Conservation (phyloP, 2,888 invertebrate genomes). For the Steinernema hermaphroditum region DNA sequence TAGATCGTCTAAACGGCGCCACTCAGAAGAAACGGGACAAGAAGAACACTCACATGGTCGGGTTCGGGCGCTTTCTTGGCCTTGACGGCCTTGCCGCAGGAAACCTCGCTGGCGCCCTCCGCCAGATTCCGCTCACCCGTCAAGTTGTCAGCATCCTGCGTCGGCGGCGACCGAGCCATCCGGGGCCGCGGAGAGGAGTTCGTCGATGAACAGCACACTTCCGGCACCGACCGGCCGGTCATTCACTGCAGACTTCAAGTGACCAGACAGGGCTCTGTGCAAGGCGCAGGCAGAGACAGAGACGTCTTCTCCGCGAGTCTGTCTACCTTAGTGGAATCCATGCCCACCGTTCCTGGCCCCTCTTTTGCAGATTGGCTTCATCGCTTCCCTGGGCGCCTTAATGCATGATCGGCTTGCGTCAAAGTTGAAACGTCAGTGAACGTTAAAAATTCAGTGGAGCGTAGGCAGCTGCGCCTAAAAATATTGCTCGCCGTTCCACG, state of each 20-base stretch:
- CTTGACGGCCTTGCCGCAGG: not conserved
- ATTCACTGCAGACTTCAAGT: not conserved
- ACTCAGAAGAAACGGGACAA: not conserved
- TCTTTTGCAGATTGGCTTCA: too few species aligned
- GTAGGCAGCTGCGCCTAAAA: too few species aligned
- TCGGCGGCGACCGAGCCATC: not conserved
- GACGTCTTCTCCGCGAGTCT: too few species aligned
- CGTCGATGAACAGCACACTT: constrained; percentile 11
- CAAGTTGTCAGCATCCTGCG: not conserved
- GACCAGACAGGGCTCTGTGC: not conserved
- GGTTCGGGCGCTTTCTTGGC: not conserved
- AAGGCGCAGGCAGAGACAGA: too few species aligned
- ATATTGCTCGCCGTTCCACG: too few species aligned
- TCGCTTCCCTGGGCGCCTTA: too few species aligned
- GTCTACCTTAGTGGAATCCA: too few species aligned
- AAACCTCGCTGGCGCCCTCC: not conserved
- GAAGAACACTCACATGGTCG: not conserved
- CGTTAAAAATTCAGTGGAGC: too few species aligned
- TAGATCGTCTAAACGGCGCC: not conserved
- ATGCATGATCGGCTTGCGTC: too few species aligned
- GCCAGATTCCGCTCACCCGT: not conserved
- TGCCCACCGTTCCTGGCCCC: too few species aligned
- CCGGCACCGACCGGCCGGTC: not conserved
- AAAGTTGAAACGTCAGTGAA: too few species aligned
- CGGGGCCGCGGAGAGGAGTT: not conserved